A percentile compares a stretch with the other conserved stretches of the same genome.
Conservation (phyloP, 1,140 invertebrate genomes). For the Tetranychus urticae region DNA sequence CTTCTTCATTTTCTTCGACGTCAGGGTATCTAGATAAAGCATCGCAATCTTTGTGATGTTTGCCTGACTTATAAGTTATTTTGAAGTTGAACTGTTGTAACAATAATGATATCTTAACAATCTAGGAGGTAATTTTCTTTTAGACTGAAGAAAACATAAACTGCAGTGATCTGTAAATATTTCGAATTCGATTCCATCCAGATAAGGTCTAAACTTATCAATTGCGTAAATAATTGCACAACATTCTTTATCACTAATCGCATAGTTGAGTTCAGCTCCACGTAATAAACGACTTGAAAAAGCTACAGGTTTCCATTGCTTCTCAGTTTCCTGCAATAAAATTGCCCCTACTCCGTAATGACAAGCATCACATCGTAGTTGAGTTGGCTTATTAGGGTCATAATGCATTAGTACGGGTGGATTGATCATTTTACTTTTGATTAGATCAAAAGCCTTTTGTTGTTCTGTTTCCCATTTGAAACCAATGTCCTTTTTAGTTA, state of each 20-base stretch:
- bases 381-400: background rate
- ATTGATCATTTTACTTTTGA: background rate
- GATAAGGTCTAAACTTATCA: background rate
- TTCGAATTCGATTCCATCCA: background rate
- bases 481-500: background rate
- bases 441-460: background rate
- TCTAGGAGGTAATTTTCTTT: background rate
- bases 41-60: constrained; percentile 4
- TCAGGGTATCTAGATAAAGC: background rate
- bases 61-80: constrained; percentile 5
- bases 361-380: too few species aligned
- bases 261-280: background rate
- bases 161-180: background rate
- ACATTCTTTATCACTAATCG: background rate
- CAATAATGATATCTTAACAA: constrained; percentile 1
- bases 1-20: too few species aligned
- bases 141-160: background rate
- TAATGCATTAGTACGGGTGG: background rate
- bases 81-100: constrained; percentile 3
- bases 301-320: too few species aligned
- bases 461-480: background rate
- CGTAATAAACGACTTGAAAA: background rate
- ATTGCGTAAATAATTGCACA: background rate
- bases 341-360: too few species aligned
- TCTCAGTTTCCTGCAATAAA: too few species aligned